A percentile compares a stretch with the other conserved stretches of the same genome.
These are phyloP conservation scores for Percopsis transmontana DNA, from an alignment of 2,113 vertebrate species.

Conservation along the genomic window DNA sequence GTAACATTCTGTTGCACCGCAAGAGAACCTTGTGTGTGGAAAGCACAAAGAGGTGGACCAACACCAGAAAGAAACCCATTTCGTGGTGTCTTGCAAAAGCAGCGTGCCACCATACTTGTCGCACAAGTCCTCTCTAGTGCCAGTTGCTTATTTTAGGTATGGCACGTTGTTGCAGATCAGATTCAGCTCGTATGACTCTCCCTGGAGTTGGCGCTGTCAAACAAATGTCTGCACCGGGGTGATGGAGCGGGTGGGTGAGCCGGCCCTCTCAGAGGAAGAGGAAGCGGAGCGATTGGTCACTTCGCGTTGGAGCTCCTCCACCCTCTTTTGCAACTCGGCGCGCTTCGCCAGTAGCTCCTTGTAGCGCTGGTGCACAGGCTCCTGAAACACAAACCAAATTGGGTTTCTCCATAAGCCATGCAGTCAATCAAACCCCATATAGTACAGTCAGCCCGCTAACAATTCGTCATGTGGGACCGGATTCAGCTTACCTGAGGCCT, in stretches of 20 bases:
- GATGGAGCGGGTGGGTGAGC: slow-evolving; percentile 87
- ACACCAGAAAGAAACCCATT: slow-evolving; percentile 22
- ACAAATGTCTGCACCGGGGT: slow-evolving; percentile 92
- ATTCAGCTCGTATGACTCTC: slow-evolving; percentile 7
- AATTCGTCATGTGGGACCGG: not conserved
- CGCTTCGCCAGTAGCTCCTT: slow-evolving; percentile 94
- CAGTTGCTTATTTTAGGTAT: not conserved
- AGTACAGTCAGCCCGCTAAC: slow-evolving; percentile 1
- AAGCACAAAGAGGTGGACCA: slow-evolving; percentile 5
- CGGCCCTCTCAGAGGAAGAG: slow-evolving; percentile 83
- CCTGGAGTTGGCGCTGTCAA: slow-evolving; percentile 56
- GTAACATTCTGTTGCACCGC: slow-evolving; percentile 13
- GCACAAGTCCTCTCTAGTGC: slow-evolving; percentile 1
- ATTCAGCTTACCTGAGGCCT: slow-evolving; percentile 85
- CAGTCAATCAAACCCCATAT: not conserved
- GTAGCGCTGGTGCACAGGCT: slow-evolving; percentile 90
- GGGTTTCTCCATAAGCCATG: not conserved
- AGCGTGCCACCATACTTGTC: slow-evolving; percentile 7
- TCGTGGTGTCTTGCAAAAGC: slow-evolving; percentile 23
- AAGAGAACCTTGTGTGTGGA: slow-evolving; percentile 16
- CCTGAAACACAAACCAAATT: slow-evolving; percentile 71
- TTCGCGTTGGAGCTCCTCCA: slow-evolving; percentile 94
- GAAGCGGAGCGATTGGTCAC: slow-evolving; percentile 88
- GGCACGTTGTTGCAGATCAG: slow-evolving; percentile 11
- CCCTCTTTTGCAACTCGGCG: slow-evolving; percentile 92